Evolutionary conservation across 2,888 invertebrate genomes (phyloP), one percentile per base, ranked within the genome.

Genomic region (Cryptocephalus moraei): DNA sequence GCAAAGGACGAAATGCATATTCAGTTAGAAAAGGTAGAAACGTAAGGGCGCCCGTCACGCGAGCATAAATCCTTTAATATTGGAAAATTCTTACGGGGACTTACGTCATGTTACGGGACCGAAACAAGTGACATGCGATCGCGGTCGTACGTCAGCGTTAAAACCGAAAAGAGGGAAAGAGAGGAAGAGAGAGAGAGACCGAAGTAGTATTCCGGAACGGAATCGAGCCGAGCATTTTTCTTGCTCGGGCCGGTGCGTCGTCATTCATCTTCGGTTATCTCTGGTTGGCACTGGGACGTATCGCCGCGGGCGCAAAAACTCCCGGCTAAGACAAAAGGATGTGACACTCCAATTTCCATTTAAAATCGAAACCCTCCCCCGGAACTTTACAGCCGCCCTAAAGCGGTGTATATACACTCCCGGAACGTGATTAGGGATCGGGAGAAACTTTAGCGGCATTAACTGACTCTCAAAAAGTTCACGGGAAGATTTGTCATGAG

Each of bases 331-430:
- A 68, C 67, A 68, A 68, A 68, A 68, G 65, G 67, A 69, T 64
- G 68, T 67, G 69, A 70, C 69, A 69, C 66, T 65, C 67, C 68
- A 69, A 69, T 70, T 70, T 69, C 69, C 69, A 69, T 69, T 69
- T 66, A 63, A 66, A 66, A 68, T 68, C 67, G 66, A 63, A 67
- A 67, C 65, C 49, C 48, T 56, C 58, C 58, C 61, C 56, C 52
- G 58, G 56, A 57, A 58, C 54, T 62, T 62, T 62, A 63, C 62
- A 62, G 58, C 51, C 50, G 50, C 56, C 57, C 56, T 54, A 50
- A 51, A 57, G 60, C 57, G 54, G 52, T 57, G 58, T 55, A 56
- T 58, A 57, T 60, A 60, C 60, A 60, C 61, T 55, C 54, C 11
- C 40, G 40, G 12, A 22, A 31, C 31, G 31, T 31, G 31, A 31